Evolutionary conservation across 2,113 vertebrate species (phyloP).

Genomic region (Gallinago jamesoni): DNA sequence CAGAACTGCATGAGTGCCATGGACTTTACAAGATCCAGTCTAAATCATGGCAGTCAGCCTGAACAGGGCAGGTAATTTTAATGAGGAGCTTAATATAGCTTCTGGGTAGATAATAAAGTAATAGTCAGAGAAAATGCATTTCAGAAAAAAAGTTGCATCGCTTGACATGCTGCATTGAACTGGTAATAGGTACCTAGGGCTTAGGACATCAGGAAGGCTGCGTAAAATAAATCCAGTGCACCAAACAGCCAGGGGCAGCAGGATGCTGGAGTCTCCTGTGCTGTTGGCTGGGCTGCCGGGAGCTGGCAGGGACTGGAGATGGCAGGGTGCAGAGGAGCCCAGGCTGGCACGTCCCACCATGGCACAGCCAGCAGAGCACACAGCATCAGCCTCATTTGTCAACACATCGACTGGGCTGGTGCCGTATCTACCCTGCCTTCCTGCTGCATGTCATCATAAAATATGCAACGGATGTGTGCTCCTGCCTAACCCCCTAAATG

Average conservation of each 20-base stretch:
- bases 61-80: not conserved
- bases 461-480: not conserved
- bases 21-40: not conserved
- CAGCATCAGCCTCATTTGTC: not conserved
- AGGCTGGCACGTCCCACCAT: accelerated
- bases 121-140: not conserved
- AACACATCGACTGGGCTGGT: not conserved
- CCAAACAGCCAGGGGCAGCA: not conserved
- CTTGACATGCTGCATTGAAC: not conserved
- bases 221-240: not conserved
- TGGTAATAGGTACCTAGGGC: not conserved
- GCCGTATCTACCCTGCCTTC: not conserved
- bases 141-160: not conserved
- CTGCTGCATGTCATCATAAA: not conserved
- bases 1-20: not conserved
- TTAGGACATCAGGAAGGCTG: not conserved
- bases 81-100: not conserved
- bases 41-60: not conserved
- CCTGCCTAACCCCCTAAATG: not conserved
- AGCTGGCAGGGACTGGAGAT: not conserved
- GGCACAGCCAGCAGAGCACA: not conserved
- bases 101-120: not conserved
- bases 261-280: not conserved
- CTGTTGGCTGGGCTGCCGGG: not conserved
- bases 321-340: accelerated